phyloP scores from a whole-genome alignment of 2,113 vertebrate species.

The Megalops atlanticus region DNA sequence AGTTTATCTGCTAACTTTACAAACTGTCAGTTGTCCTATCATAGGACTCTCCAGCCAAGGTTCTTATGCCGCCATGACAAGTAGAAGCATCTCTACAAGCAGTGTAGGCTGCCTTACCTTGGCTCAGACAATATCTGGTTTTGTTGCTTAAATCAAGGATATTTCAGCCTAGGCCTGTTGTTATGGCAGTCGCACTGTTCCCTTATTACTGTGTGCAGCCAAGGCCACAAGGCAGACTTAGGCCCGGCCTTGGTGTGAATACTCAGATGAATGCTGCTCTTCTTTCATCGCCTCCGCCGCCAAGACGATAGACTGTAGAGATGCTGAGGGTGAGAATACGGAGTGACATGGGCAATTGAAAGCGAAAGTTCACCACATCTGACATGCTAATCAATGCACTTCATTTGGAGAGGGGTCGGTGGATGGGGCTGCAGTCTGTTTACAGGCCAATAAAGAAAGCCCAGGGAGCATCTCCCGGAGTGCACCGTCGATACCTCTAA shows the following conservation, averaged over 20 bases:
- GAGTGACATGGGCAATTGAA: constrained; percentile 52
- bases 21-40: too few species aligned
- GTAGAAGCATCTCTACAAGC: background rate
- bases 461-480: constrained; percentile 47
- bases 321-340: constrained; percentile 47
- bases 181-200: background rate
- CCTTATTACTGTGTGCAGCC: constrained; percentile 4
- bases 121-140: background rate
- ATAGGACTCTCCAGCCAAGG: too few species aligned
- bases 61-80: constrained; percentile 1
- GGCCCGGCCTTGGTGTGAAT: constrained; percentile 20
- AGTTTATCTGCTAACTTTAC: too few species aligned
- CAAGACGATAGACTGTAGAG: constrained; percentile 42
- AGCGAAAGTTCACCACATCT: constrained; percentile 44
- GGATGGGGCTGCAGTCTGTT: constrained; percentile 46
- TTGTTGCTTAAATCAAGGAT: constrained; percentile 24
- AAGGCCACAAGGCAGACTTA: background rate
- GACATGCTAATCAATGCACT: constrained; percentile 63
- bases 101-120: background rate
- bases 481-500: constrained; percentile 60
- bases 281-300: constrained; percentile 36
- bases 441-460: constrained; percentile 60
- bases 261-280: constrained; percentile 16
- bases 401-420: constrained; percentile 50
- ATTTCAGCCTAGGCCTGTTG: background rate